Percentiles rank a stretch among this genome's conserved stretches.
phyloP scores from a whole-genome alignment of 1,140 invertebrate genomes.

The Heliconius himera region DNA sequence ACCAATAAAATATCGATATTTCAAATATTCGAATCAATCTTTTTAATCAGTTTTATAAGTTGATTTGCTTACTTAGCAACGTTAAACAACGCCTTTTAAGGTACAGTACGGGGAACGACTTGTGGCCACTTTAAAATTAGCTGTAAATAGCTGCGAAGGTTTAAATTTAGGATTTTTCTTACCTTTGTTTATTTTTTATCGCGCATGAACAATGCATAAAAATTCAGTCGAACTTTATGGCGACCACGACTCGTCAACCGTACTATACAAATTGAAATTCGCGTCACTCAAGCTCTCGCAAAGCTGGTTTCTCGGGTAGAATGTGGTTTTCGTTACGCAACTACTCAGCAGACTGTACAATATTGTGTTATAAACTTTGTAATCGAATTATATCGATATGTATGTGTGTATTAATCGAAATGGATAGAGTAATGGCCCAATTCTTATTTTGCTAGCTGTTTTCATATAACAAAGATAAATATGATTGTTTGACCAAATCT shows the following conservation, averaged over 20 bases:
- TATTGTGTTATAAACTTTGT: conserved; percentile 28
- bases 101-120: neutral
- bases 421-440: neutral
- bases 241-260: no score
- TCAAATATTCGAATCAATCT: neutral
- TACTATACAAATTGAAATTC: conserved; percentile 27
- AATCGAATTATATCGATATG: conserved; percentile 24
- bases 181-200: no score
- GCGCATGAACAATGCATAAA: no score
- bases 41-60: neutral
- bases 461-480: neutral
- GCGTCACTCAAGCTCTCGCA: conserved; percentile 28
- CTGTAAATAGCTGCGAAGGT: no score
- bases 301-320: conserved; percentile 26
- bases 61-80: conserved; percentile 1
- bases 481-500: neutral
- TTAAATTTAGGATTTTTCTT: no score
- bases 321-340: conserved; percentile 36
- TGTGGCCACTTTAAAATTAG: no score
- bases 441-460: neutral
- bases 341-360: conserved; percentile 21
- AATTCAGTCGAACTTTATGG: no score
- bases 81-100: neutral
- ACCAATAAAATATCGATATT: neutral
- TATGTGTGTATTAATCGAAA: neutral